phyloP scores from a whole-genome alignment of 2,113 vertebrate genomes.

The Oncorhynchus nerka region DNA sequence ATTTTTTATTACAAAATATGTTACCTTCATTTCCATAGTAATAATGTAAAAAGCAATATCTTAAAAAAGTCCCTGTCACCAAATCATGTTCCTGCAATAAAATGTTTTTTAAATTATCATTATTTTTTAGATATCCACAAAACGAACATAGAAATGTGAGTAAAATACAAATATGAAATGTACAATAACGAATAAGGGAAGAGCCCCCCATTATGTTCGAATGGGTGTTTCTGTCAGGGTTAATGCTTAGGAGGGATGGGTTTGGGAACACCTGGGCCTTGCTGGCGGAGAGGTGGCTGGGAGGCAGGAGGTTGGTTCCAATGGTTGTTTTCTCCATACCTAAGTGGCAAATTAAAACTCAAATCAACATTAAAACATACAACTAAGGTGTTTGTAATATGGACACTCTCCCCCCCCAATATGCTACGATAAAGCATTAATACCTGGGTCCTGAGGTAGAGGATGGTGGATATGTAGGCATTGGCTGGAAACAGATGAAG shows the following conservation, averaged over 20 bases:
- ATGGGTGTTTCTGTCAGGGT: not conserved
- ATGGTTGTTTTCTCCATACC: constrained; percentile 53
- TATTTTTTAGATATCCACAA: not conserved
- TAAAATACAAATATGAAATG: too few species aligned
- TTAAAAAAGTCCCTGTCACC: too few species aligned
- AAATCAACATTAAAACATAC: not conserved
- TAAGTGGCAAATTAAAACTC: constrained; percentile 38
- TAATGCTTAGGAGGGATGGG: constrained; percentile 51
- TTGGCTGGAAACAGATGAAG: constrained; percentile 33
- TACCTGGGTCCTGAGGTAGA: constrained; percentile 26
- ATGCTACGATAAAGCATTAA: not conserved
- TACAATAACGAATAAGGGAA: too few species aligned
- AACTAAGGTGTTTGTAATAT: not conserved
- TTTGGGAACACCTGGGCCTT: constrained; percentile 72
- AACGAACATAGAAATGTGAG: not conserved
- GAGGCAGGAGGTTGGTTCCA: constrained; percentile 14
- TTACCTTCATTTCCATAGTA: not conserved
- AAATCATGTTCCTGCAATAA: too few species aligned
- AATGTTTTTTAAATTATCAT: too few species aligned
- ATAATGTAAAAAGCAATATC: not conserved
- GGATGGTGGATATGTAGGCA: not conserved
- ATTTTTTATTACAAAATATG: not conserved
- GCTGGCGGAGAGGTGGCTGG: constrained; percentile 18
- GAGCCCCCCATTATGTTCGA: too few species aligned
- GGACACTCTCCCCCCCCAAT: not conserved